Evolutionary conservation across 2,113 vertebrate genomes (phyloP).

Genomic region (Crotalus viridis): DNA sequence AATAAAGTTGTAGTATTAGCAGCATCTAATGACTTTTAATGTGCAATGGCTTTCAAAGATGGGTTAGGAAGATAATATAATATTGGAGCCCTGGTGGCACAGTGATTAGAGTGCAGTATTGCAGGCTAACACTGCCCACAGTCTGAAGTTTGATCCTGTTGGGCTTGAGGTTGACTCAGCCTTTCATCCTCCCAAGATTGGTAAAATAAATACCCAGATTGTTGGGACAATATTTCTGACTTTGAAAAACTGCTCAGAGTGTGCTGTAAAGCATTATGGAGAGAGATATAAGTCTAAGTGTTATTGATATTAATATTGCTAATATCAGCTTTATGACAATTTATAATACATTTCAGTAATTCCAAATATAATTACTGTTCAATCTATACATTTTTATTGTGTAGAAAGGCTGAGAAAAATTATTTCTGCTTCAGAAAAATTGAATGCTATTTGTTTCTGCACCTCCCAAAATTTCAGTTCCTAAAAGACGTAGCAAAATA

Average conservation of each 20-base stretch:
- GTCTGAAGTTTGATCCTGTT: background rate
- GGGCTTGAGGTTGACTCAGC: background rate
- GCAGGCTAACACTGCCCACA: background rate
- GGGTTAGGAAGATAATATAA: background rate
- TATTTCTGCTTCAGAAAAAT: background rate
- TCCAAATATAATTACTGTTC: background rate
- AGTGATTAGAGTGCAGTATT: background rate
- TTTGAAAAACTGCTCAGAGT: background rate
- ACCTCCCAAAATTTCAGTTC: background rate
- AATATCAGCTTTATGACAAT: background rate
- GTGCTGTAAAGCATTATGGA: background rate
- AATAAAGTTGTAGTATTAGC: background rate
- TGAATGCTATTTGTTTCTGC: background rate
- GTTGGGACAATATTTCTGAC: background rate
- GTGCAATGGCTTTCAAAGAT: background rate
- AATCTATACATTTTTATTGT: background rate
- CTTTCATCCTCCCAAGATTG: background rate
- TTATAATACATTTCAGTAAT: background rate
- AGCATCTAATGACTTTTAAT: background rate
- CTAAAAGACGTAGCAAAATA: background rate
- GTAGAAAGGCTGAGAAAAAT: background rate
- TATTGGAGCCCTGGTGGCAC: background rate
- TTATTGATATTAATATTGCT: background rate
- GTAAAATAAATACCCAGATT: background rate
- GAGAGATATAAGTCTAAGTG: background rate